Percentiles rank a stretch among this genome's conserved stretches.
Conservation (phyloP, 2,113 vertebrate species). For the Carassius carassius region DNA sequence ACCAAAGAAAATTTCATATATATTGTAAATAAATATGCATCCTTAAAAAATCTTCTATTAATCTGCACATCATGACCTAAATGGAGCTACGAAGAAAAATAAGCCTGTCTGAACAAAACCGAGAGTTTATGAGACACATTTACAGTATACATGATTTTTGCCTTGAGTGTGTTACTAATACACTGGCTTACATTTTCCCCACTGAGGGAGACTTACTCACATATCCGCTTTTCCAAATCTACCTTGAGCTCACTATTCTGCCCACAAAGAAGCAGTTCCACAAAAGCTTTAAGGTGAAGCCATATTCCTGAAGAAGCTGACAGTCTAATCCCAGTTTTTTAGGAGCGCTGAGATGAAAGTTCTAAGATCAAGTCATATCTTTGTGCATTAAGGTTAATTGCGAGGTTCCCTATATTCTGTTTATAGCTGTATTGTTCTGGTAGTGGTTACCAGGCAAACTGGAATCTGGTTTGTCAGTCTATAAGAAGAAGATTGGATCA, state of each 20-base stretch:
- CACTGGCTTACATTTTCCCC: neutral
- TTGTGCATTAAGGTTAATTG: neutral
- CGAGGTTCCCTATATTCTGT: neutral
- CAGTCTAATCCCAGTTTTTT: neutral
- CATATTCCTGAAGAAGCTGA: neutral
- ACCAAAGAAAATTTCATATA: neutral
- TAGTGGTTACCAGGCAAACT: neutral
- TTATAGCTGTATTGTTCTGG: neutral
- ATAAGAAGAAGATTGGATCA: neutral
- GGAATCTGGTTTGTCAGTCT: neutral
- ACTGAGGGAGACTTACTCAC: neutral
- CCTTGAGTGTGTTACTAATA: constrained; percentile 25
- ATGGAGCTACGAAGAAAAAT: neutral
- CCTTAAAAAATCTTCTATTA: neutral
- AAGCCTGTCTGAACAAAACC: neutral
- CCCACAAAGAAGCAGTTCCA: neutral
- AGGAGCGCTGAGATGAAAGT: neutral
- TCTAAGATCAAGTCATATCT: neutral
- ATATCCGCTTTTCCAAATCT: neutral
- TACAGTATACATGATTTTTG: neutral
- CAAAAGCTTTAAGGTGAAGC: neutral
- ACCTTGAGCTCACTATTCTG: neutral
- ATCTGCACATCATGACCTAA: neutral
- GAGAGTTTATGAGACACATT: constrained; percentile 6
- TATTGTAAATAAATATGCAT: neutral